phyloP scores from a whole-genome alignment of 2,113 vertebrate genomes.

The Lophotis ruficrista region DNA sequence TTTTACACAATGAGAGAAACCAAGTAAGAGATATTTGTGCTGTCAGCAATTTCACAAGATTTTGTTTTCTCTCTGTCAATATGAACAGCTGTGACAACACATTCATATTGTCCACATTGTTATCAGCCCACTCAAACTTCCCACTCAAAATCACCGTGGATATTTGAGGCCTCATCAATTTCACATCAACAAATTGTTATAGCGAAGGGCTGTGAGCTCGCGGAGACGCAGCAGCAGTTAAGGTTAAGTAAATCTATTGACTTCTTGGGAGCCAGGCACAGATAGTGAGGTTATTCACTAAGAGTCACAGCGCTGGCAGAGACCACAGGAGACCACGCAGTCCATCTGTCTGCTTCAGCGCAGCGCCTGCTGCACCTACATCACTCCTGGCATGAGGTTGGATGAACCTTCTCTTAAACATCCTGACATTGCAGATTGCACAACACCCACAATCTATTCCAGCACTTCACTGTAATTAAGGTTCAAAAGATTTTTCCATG shows the following conservation, averaged over 20 bases:
- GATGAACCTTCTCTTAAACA: not conserved
- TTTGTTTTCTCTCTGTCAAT: not conserved
- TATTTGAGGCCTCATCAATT: not conserved
- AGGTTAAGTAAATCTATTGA: not conserved
- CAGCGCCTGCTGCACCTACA: not conserved
- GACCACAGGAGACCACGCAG: not conserved
- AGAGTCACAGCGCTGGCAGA: not conserved
- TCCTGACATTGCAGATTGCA: not conserved
- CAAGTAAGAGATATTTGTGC: not conserved
- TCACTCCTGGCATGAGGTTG: fast-evolving
- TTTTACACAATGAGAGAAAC: not conserved
- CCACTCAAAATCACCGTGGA: not conserved
- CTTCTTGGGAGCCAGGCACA: not conserved
- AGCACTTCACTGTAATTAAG: not conserved
- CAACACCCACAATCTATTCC: not conserved
- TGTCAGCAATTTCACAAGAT: not conserved
- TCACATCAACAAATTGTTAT: not conserved
- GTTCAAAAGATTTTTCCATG: not conserved
- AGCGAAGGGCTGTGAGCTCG: not conserved
- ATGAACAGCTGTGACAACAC: not conserved
- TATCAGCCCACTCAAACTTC: not conserved
- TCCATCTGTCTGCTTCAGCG: not conserved
- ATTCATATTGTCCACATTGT: not conserved
- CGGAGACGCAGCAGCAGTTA: not conserved
- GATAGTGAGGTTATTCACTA: fast-evolving